phyloP scores from a whole-genome alignment of 2,113 vertebrate species.

The Noctilio leporinus region DNA sequence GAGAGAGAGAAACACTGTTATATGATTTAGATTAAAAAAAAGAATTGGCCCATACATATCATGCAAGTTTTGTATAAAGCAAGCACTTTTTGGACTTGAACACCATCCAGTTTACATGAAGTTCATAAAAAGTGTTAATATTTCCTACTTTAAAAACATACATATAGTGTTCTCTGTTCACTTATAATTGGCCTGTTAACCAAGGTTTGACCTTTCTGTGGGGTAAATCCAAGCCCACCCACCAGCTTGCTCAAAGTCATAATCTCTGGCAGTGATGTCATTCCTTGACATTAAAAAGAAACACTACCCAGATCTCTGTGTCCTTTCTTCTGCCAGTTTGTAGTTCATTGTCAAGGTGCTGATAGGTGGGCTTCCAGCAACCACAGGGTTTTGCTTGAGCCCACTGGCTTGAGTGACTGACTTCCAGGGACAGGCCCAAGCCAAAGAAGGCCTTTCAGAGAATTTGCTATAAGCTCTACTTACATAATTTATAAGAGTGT shows the following conservation, averaged over 20 bases:
- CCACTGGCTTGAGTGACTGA: neutral
- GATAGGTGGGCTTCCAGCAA: neutral
- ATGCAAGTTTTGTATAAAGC: neutral
- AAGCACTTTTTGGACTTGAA: neutral
- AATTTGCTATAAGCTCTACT: neutral
- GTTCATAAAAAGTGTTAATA: neutral
- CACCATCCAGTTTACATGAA: neutral
- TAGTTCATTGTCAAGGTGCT: neutral
- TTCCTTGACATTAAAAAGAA: constrained; percentile 5
- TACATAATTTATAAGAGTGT: neutral
- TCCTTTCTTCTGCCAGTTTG: neutral
- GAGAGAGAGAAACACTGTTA: neutral
- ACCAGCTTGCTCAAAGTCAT: neutral
- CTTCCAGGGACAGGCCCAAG: neutral
- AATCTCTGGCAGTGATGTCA: constrained; percentile 1
- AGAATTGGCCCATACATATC: neutral
- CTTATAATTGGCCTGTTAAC: neutral
- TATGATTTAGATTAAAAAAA: constrained; percentile 24
- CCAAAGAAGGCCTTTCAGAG: neutral
- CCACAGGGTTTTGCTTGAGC: neutral
- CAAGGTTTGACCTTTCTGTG: neutral
- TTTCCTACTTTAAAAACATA: neutral
- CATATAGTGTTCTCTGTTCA: neutral
- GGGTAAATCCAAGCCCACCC: neutral
- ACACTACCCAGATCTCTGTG: neutral